phyloP scores from a whole-genome alignment of 2,113 vertebrate species.

The Orientallactaga bullata region DNA sequence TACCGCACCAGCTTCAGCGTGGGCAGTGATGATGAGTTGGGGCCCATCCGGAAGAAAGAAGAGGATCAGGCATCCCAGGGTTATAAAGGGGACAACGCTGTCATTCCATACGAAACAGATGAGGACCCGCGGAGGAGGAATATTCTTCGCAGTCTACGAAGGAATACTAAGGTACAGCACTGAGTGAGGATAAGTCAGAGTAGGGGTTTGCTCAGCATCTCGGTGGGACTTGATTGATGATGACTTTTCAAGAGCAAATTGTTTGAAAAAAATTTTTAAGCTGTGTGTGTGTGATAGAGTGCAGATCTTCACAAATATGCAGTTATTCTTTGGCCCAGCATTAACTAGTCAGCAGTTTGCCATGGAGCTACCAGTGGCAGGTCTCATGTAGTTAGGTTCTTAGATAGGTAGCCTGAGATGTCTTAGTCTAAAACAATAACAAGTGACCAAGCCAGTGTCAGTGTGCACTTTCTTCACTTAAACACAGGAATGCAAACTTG shows the following conservation, averaged over 20 bases:
- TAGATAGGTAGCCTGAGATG: neutral
- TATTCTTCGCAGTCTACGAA: conserved; percentile 93
- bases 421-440: conserved; percentile 45
- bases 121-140: conserved; percentile 95
- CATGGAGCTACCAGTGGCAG: neutral
- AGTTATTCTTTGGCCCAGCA: neutral
- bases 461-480: neutral
- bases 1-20: conserved; percentile 94
- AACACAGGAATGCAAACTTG: neutral
- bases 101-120: conserved; percentile 89
- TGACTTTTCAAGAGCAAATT: conserved; percentile 39
- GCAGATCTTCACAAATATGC: neutral
- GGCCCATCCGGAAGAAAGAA: conserved; percentile 91
- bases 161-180: conserved; percentile 92
- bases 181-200: neutral
- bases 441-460: neutral
- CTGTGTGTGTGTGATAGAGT: neutral
- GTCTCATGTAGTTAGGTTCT: neutral
- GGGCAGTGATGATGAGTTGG: conserved; percentile 96
- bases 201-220: neutral
- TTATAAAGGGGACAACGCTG: conserved; percentile 92
- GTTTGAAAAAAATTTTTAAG: neutral
- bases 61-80: conserved; percentile 90
- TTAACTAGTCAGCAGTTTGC: neutral
- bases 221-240: neutral